phyloP scores from a whole-genome alignment of 2,113 vertebrate genomes.

The Cinclus mexicanus region DNA sequence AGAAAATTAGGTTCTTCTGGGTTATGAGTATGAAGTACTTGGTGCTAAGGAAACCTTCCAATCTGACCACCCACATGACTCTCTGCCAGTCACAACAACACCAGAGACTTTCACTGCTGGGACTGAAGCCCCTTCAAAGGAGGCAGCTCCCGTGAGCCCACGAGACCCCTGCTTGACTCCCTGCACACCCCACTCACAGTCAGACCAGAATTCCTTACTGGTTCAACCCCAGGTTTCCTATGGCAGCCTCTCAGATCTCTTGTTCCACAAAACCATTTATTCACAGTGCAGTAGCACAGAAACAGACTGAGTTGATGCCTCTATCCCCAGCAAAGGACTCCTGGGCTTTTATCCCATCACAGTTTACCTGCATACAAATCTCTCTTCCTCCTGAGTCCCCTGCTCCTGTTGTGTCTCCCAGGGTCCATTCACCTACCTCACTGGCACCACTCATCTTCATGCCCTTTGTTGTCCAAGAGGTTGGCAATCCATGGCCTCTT shows the following conservation, averaged over 20 bases:
- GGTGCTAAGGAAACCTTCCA: not conserved
- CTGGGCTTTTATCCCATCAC: not conserved
- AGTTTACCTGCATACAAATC: not conserved
- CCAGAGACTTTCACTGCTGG: not conserved
- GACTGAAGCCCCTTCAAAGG: not conserved
- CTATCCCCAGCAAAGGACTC: not conserved
- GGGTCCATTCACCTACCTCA: not conserved
- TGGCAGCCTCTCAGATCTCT: not conserved
- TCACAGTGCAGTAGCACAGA: not conserved
- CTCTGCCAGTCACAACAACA: not conserved
- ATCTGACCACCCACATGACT: not conserved
- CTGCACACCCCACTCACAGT: not conserved
- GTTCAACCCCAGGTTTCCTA: not conserved
- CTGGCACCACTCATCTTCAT: not conserved
- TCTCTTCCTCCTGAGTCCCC: not conserved
- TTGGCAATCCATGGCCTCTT: not conserved
- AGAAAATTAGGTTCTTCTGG: not conserved
- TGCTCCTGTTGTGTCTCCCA: not conserved
- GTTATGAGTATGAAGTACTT: not conserved
- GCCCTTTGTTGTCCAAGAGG: not conserved
- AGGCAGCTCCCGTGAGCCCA: fast-evolving
- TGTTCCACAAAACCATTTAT: not conserved
- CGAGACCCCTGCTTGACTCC: not conserved
- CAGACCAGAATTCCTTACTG: not conserved
- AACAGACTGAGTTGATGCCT: not conserved